Evolutionary conservation across 2,888 invertebrate species (phyloP), one percentile per base, ranked within the genome.

Genomic region (Drosophila pseudotakahashii): DNA sequence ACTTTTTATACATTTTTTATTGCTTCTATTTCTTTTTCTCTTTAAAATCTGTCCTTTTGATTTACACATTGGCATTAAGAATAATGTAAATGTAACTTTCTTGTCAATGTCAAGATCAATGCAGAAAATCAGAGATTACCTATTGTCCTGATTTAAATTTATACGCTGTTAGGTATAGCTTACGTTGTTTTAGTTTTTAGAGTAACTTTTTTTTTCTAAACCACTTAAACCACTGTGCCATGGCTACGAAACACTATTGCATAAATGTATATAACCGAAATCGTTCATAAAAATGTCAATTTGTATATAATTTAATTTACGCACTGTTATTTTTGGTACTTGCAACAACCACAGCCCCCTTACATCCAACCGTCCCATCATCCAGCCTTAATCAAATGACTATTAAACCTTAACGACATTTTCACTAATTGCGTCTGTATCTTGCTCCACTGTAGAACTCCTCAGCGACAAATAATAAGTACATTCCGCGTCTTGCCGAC

Each of bases 401-500:
- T 2, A 11, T 3, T 1, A 2, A 13, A 11, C 13, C 1, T 11
- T 26, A 13, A 7, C 5, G 3, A 16, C 23, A n/a, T 48, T 34
- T 48, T 16, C 16, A 47, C 3, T 34, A n/a, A 34, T 26, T 26
- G 2, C 2, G 5, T 26, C 14, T 32, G 1, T n/a, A 23, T 7
- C 14, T 26, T 5, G 10, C 14, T 7, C 11, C 1, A 30, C 23
- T 19, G 16, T 55, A 91, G 86, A 91, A 93, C 92, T 92, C 92
- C 32, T 92, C 92, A 48, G 91, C 92, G 55, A 92, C 92, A 68
- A 93, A 91, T 88, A 92, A 92, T 78, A 94, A 93, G 88, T 93
- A 93, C 89, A 94, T 94, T 90, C 94, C 94, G 64, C 93, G 94
- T 75, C 83, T 94, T 83, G 93, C 92, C 37, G 94, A 94, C 48